Evolutionary conservation across 1,140 invertebrate species (phyloP), one percentile per base, ranked within the genome.

Genomic region (Reticulitermes speratus): DNA sequence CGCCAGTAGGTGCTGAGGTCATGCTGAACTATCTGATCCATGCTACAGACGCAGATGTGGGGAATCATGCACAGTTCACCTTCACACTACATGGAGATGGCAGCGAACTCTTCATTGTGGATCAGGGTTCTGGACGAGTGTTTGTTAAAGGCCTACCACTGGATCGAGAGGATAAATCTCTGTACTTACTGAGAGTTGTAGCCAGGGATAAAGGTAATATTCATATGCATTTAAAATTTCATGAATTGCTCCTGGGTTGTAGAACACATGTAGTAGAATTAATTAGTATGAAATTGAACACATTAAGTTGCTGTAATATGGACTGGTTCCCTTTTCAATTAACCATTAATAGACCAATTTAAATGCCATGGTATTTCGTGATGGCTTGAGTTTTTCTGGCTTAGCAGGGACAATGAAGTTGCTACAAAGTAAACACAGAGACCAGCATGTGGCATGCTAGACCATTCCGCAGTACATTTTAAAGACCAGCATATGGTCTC

Each of bases 41-140:
- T 69, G 95, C 95, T 1, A 93, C 91, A 44, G 98, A 99, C 90
- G 93, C 93, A 9, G 98, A 99, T 90, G 91, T 93, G n/a, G 96
- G 95, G 1, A 89, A 91, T 44, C 98, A 98, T 91, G 94, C 96
- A 9, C 92, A 96, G 87, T 95, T 97, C 87, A 92, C 91, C 0
- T 95, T 97, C 52, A 94, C 93, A 12, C 89, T 98, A 1, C 93
- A 94, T 86, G 96, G 96, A 1, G 94, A 96, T 44, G 96, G 95
- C 23, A 94, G 94, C 87, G 94, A 96, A 86, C 90, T 95, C 83
- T 98, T 98, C 90, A 91, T 91, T 69, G 94, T 98, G 9, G 94
- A 97, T 87, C 91, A 94, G 86, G 92, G 93, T 82, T 94, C 91
- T 44, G 96, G 96, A 19, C 92, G 91, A 87, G 92, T 96, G 8